Percentiles rank a stretch among this genome's conserved stretches.
Evolutionary conservation across 2,797 vertebrate genomes (phyloP).

Genomic region (Ceryle rudis): DNA sequence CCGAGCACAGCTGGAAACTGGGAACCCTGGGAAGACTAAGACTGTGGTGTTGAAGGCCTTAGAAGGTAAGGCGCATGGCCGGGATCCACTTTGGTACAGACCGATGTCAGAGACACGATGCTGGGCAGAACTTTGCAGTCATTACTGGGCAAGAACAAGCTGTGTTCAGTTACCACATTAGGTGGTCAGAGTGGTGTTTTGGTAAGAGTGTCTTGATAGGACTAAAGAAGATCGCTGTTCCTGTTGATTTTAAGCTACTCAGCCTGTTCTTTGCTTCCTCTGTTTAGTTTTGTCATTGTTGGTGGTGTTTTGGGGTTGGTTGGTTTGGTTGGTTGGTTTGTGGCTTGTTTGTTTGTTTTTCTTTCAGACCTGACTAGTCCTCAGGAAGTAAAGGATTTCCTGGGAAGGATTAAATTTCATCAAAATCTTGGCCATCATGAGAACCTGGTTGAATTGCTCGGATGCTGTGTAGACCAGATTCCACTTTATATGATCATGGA

Average conservation of each 20-base stretch:
- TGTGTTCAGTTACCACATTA: neutral
- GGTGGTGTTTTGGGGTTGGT: neutral
- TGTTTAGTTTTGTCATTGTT: neutral
- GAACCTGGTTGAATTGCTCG: conserved; percentile 89
- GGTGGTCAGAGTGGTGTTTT: neutral
- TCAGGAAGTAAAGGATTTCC: conserved; percentile 84
- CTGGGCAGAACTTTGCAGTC: neutral
- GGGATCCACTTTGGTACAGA: neutral
- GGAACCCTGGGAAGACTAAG: neutral
- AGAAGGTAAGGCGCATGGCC: conserved; percentile 40
- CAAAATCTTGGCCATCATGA: conserved; percentile 86
- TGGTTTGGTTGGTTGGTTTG: neutral
- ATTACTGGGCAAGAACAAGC: neutral
- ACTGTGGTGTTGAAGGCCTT: conserved; percentile 73
- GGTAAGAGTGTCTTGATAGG: neutral
- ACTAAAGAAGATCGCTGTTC: neutral
- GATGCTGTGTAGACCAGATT: conserved; percentile 85
- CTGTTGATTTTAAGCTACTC: neutral
- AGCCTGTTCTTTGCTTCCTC: neutral
- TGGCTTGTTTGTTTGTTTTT: neutral
- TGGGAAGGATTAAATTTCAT: conserved; percentile 90
- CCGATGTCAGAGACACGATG: neutral
- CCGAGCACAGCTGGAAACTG: conserved; percentile 41
- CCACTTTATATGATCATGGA: conserved; percentile 91
- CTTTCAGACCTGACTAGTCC: conserved; percentile 79